A percentile compares a stretch with the other conserved stretches of the same genome.
These are phyloP conservation scores for Malaclemys terrapin DNA, from an alignment of 2,113 vertebrate species.

Conservation along the genomic window DNA sequence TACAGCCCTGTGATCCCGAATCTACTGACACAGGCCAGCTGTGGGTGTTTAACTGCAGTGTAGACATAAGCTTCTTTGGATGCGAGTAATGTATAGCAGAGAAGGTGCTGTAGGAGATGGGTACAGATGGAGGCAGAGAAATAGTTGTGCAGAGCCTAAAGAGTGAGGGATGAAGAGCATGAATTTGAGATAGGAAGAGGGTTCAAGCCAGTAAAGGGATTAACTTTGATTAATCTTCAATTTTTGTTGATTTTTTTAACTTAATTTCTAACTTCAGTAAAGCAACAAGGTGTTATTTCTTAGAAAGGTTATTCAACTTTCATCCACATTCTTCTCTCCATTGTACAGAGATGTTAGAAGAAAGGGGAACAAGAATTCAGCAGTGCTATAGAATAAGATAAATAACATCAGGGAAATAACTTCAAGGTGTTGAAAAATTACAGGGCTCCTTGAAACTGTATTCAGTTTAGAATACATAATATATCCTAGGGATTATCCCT, in stretches of 20 bases:
- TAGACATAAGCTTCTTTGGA: not conserved
- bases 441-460: not conserved
- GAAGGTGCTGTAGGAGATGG: not conserved
- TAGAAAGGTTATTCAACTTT: not conserved
- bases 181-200: not conserved
- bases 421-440: not conserved
- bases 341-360: not conserved
- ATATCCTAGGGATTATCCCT: not conserved
- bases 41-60: not conserved
- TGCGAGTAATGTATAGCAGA: not conserved
- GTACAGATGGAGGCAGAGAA: not conserved
- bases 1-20: not conserved
- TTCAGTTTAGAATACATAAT: not conserved
- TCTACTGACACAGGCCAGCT: not conserved
- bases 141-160: not conserved
- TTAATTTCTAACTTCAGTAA: not conserved
- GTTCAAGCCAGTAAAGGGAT: not conserved
- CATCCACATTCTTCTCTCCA: not conserved
- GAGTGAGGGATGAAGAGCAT: not conserved
- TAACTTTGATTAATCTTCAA: not conserved
- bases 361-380: not conserved
- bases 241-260: not conserved
- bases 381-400: not conserved
- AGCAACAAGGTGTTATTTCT: not conserved
- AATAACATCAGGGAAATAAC: not conserved